Evolutionary conservation across 2,797 vertebrate species (phyloP), one percentile per base, ranked within the genome.

Genomic region (Scomberomorus guttatus): DNA sequence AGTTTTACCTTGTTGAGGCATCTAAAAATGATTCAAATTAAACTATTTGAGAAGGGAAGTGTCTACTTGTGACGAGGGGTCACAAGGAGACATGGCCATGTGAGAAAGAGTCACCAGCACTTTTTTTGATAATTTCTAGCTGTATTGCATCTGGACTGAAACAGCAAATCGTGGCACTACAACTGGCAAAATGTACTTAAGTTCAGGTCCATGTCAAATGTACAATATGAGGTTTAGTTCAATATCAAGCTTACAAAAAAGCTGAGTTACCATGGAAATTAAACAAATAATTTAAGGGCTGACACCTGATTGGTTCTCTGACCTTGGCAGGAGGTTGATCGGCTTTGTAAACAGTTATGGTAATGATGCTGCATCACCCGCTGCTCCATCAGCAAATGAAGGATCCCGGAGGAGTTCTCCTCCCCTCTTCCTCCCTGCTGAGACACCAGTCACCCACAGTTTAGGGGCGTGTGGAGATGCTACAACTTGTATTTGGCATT

Each of bases 311-410:
- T 86, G 81, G 83, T 64, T 60, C 5, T 34, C 44, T 81, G 81
- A 88, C 80, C 80, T 84, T 80, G 74, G 66, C 80, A 71, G 80
- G 75, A 79, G 72, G 81, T 71, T 83, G 82, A 89, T 88, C 63
- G 39, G 37, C 72, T 80, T 72, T 58, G 79, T 68, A 74, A 80
- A 82, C 55, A 73, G 37, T 76, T 84, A 87, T 90, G 83, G 48
- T 87, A 88, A 88, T 80, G 69, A 75, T 9, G 59, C 61, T 48
- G 51, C 52, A 18, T 48, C 71, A 54, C 78, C 86, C 68, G n/a
- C 77, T 84, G 67, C 80, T 88, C 73, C 76, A 70, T 88, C 75
- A 80, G 54, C 75, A 72, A 46, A 56, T 20, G 29, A 60, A 59
- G 55, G 48, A 70, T 48, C 77, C 44, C 75, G 2, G 39, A 50